phyloP scores from a whole-genome alignment of 2,888 invertebrate species.

The Diaperis boleti region DNA sequence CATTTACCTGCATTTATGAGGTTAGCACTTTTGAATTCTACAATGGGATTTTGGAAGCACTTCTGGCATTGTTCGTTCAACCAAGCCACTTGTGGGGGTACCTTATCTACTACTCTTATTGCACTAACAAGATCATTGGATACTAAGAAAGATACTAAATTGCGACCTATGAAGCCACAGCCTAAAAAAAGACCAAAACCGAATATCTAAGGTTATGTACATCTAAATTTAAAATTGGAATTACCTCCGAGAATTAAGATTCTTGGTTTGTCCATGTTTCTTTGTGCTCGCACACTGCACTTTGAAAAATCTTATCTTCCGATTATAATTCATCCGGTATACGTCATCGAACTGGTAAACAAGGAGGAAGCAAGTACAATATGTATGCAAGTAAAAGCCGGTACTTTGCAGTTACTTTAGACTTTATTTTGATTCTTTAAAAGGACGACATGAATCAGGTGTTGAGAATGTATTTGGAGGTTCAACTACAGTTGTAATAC shows the following conservation, averaged over 20 bases:
- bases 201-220: not conserved
- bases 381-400: conserved; percentile 19
- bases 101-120: conserved; percentile 90
- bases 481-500: no score
- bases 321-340: conserved; percentile 36
- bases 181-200: conserved; percentile 73
- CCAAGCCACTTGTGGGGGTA: conserved; percentile 94
- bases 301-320: conserved; percentile 29
- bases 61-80: conserved; percentile 80
- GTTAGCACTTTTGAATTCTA: conserved; percentile 93
- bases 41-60: conserved; percentile 76
- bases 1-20: conserved; percentile 83
- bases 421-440: conserved; percentile 3
- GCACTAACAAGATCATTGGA: conserved; percentile 80
- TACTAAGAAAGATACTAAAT: conserved; percentile 85
- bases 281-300: conserved; percentile 20
- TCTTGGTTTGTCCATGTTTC: conserved; percentile 55
- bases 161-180: conserved; percentile 93
- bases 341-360: conserved; percentile 37
- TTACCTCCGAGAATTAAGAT: conserved; percentile 58
- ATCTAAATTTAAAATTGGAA: conserved; percentile 27
- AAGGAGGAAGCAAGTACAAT: conserved; percentile 29
- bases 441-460: conserved; percentile 2
- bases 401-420: conserved; percentile 14
- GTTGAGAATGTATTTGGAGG: no score